Evolutionary conservation across 2,888 invertebrate species (phyloP).

Genomic region (Diloba caeruleocephala): DNA sequence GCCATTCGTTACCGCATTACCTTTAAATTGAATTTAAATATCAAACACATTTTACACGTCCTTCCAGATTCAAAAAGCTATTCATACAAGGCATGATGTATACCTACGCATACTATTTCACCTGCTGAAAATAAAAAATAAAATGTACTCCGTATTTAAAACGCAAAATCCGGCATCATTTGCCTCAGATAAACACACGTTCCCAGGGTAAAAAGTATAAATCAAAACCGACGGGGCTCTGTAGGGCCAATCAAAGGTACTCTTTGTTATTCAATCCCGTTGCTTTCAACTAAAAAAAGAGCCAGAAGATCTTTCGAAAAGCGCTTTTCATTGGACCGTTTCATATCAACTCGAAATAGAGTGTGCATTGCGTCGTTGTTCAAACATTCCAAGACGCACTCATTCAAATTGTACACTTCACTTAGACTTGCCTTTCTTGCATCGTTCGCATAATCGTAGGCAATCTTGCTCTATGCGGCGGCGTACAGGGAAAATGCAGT

Average conservation of each 20-base stretch:
- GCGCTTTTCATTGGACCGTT: conserved; percentile 72
- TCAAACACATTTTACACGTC: background rate
- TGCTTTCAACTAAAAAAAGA: conserved; percentile 70
- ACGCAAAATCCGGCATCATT: conserved; percentile 25
- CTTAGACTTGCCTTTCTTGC: conserved; percentile 69
- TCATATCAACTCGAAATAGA: conserved; percentile 79
- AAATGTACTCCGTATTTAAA: conserved; percentile 17
- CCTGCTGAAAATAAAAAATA: conserved; percentile 18
- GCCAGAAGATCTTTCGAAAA: conserved; percentile 67
- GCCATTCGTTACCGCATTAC: too few species aligned
- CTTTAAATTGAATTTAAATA: background rate
- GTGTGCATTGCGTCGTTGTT: conserved; percentile 76
- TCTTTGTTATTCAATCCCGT: conserved; percentile 76
- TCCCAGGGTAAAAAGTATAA: conserved; percentile 43
- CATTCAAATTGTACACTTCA: conserved; percentile 80
- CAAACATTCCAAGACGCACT: conserved; percentile 84
- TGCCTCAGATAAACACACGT: conserved; percentile 30
- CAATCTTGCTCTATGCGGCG: conserved; percentile 54
- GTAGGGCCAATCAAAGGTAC: conserved; percentile 72
- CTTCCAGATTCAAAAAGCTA: conserved; percentile 5
- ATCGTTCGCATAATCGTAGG: conserved; percentile 73
- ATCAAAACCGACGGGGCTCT: conserved; percentile 50
- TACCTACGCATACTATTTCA: conserved; percentile 1
- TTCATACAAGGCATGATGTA: too few species aligned
- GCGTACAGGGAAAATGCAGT: conserved; percentile 31